Base-by-base conservation (phyloP, 2,888 invertebrate genomes). In the Fissipunctia ypsillon region DNA sequence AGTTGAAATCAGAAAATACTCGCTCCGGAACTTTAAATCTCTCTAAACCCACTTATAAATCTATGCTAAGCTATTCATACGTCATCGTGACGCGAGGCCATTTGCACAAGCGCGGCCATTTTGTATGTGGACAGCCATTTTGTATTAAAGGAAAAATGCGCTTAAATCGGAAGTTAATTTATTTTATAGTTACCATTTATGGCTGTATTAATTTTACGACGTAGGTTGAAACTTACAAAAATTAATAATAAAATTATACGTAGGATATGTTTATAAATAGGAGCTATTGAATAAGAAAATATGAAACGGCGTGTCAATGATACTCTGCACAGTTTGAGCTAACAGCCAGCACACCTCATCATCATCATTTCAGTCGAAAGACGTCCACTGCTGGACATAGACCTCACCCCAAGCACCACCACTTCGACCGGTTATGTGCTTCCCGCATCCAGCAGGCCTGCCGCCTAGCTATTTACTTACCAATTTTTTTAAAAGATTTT, bases 21-120 rank as follows among this genome's bases (percentile, higher is more conserved):
- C 31, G 50, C 54, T 41, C 45, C 52, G 60, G n/a, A 70, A 76
- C 66, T 83, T 78, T 76, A 84, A 84, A 83, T 80, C 82, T 81
- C 73, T 69, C 69, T 81, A 80, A 81, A 60, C 72, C 71, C 73
- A 73, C 71, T 79, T 80, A 88, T 88, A 88, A 88, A 89, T 88
- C 83, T 81, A 70, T 76, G 68, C 76, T 80, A 86, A 89, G 85
- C 85, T 84, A 71, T 82, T 83, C 87, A 86, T 87, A 83, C 76
- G 84, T 90, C 87, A 89, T 72, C 69, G 76, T 85, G 83, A 84
- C 80, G 74, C 43, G 52, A 52, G 31, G 80, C 83, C 84, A 87
- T 90, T 90, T 88, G 82, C 84, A 54, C 70, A 72, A 73, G 73
- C 65, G 67, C 64, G 81, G 81, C 88, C 87, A 89, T 89, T 87